Percentiles rank a stretch among this genome's conserved stretches.
Evolutionary conservation across 1,140 invertebrate species (phyloP).

Genomic region (Laupala kohalensis): DNA sequence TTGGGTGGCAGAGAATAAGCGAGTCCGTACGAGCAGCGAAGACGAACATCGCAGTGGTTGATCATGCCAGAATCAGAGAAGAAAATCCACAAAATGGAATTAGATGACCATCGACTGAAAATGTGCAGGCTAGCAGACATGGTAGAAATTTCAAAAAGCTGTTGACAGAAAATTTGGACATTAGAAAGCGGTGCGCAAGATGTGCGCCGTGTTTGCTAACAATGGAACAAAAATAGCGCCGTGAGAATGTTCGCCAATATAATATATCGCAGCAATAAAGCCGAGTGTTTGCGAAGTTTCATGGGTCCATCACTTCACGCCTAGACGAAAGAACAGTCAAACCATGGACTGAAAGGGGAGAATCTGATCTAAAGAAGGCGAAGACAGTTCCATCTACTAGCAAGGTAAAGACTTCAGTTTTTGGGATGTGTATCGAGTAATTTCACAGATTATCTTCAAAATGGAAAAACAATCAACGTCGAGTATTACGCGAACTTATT

Average conservation of each 20-base stretch:
- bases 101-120: constrained; percentile 1
- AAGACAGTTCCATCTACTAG: background rate
- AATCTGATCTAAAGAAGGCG: background rate
- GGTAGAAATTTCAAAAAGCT: too few species aligned
- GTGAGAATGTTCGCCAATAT: too few species aligned
- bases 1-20: too few species aligned
- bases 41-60: constrained; percentile 18
- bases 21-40: too few species aligned
- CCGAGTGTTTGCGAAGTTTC: too few species aligned
- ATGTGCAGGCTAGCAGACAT: constrained; percentile 3
- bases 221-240: too few species aligned
- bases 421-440: background rate
- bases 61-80: constrained; percentile 14
- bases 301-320: too few species aligned
- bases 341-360: background rate
- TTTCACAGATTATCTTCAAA: background rate
- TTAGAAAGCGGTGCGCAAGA: too few species aligned
- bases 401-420: background rate
- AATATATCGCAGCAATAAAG: too few species aligned
- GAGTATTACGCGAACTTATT: background rate
- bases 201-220: too few species aligned
- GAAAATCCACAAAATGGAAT: constrained; percentile 15
- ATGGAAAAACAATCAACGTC: background rate
- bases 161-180: too few species aligned
- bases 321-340: too few species aligned